A percentile compares a stretch with the other conserved stretches of the same genome.
phyloP scores from a whole-genome alignment of 2,797 vertebrate species.

The Limnodromus scolopaceus region DNA sequence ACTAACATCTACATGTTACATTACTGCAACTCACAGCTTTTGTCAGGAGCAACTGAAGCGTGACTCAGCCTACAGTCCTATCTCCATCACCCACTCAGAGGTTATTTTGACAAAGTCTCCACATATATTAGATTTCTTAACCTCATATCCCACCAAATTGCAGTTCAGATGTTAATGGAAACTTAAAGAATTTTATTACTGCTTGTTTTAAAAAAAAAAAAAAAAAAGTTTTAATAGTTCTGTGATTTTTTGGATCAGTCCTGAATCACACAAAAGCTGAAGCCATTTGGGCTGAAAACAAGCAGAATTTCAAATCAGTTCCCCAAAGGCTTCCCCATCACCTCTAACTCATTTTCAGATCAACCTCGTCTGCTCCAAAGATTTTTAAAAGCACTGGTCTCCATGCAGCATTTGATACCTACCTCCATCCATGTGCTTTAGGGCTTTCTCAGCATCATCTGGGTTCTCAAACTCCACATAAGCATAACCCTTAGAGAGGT shows the following conservation, averaged over 20 bases:
- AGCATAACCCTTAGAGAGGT: slow-evolving; percentile 91
- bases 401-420: neutral
- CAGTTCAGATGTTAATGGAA: neutral
- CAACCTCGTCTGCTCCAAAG: neutral
- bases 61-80: accelerated
- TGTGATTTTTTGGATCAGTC: neutral
- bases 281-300: neutral
- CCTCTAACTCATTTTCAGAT: neutral
- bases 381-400: neutral
- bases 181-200: neutral
- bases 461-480: slow-evolving; percentile 93
- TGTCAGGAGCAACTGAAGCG: neutral
- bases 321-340: neutral
- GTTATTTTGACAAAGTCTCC: neutral
- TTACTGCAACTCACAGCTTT: neutral
- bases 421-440: slow-evolving; percentile 97
- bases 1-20: neutral
- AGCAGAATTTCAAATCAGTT: neutral
- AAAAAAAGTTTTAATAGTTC: neutral
- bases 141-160: neutral
- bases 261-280: neutral
- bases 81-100: neutral
- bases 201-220: neutral
- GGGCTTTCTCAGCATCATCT: slow-evolving; percentile 91
- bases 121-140: neutral